Conservation (phyloP, 2,113 vertebrate species). For the Trogon melanurus region DNA sequence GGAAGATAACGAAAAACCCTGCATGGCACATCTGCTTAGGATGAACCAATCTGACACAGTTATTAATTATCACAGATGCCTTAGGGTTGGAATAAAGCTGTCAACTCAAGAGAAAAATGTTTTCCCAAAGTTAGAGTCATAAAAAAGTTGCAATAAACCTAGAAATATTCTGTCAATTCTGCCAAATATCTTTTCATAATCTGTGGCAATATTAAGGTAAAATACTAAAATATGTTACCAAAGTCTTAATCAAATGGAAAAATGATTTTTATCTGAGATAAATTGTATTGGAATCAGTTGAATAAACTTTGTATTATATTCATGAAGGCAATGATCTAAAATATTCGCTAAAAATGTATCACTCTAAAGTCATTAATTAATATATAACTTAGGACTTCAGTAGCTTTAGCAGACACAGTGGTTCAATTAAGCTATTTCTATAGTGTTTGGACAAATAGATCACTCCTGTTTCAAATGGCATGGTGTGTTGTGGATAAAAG, state of each 20-base stretch:
- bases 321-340: not conserved
- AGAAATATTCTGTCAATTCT: not conserved
- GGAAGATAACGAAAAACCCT: slow-evolving; percentile 36
- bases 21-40: slow-evolving; percentile 43
- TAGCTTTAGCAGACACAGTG: not conserved
- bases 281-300: not conserved
- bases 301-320: not conserved
- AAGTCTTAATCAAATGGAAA: not conserved
- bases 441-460: not conserved
- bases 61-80: slow-evolving; percentile 63
- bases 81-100: slow-evolving; percentile 51
- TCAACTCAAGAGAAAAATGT: slow-evolving; percentile 17
- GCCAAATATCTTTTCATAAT: not conserved
- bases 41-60: slow-evolving; percentile 27
- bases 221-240: not conserved
- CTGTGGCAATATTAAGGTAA: not conserved
- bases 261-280: not conserved
- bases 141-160: not conserved
- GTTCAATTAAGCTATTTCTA: not conserved
- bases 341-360: not conserved
- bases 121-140: not conserved
- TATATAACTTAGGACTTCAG: not conserved
- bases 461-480: not conserved
- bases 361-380: not conserved
- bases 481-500: not conserved